These are phyloP conservation scores for Muscicapa striata DNA, from an alignment of 2,797 vertebrate species.

Conservation along the genomic window DNA sequence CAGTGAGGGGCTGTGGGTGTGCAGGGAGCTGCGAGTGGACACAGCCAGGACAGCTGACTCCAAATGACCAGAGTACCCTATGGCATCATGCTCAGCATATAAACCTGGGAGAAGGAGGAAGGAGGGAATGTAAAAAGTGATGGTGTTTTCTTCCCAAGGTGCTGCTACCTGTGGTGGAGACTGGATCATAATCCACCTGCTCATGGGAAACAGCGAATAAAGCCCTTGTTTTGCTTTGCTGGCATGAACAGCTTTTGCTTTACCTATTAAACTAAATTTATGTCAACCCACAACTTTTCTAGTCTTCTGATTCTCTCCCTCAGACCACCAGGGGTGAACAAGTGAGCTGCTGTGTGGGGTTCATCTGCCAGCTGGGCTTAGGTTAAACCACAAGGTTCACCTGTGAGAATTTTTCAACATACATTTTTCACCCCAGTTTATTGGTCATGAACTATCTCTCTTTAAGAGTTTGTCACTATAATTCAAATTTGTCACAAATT, in stretches of 20 bases:
- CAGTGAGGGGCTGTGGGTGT: neutral
- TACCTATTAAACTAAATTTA: neutral
- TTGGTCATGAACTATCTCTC: neutral
- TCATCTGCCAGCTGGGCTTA: neutral
- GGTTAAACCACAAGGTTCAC: neutral
- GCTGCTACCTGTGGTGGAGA: neutral
- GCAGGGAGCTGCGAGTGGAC: rapidly evolving
- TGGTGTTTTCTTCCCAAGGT: neutral
- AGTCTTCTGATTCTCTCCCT: neutral
- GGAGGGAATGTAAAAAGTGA: neutral
- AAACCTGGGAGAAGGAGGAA: neutral
- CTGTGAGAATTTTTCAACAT: neutral
- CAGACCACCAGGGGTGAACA: neutral
- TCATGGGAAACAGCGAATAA: neutral
- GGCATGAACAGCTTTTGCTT: neutral
- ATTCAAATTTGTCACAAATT: neutral
- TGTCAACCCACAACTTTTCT: neutral
- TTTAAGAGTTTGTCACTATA: neutral
- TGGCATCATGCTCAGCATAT: neutral
- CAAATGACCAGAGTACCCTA: neutral
- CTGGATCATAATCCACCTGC: neutral
- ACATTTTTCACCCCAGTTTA: neutral
- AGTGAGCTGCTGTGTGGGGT: neutral
- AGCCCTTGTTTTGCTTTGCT: neutral
- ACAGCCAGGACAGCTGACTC: neutral